Evolutionary conservation across 2,888 invertebrate genomes (phyloP), one percentile per base, ranked within the genome.

Genomic region (Hypolimnas misippus): DNA sequence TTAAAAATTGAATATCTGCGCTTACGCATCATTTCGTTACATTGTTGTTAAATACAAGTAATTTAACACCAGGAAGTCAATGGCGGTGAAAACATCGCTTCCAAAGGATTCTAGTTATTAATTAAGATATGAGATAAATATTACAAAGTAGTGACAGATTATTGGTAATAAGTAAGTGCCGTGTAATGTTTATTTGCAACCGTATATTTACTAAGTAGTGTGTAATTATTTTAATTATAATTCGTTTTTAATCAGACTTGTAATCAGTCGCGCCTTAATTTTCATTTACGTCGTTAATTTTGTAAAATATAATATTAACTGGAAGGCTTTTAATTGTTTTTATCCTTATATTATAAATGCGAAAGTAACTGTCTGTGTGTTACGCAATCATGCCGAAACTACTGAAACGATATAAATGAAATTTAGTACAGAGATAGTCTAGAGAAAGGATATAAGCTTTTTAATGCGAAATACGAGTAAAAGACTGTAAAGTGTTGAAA

Each of bases 21-120:
- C 17, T 3, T 14, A 50, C 40, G 38, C 29, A 50, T 54, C 53
- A 40, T 33, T 17, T 35, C 16, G 12, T 33, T 33, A 55, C 63
- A 54, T 35, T 63, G 62, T 63, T 50, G 62, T 49, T 49, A 51
- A 58, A 40, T 58, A 49, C 54, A 54, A 50, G 58, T 55, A 51
- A 58, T 42, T 54, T 58, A 57, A 42, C 58, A 63, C 40, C 40
- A 31, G 58, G 58, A 58, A 63, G 58, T 63, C 31, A 6, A 21
- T n/a, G 31, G 54, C 54, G 17, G 29, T 31, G 46, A 31, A 49
- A 49, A 19, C 49, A 49, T 49, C 49, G 25, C 54, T 49, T 57
- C 49, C 46, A 38, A 42, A 49, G 49, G 53, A 25, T 46, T 25
- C 16, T 33, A 53, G 19, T 51, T 55, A 57, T 57, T 57, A 25